These are phyloP conservation scores for Crypturellus undulatus DNA, from an alignment of 2,113 vertebrate genomes.

Conservation along the genomic window DNA sequence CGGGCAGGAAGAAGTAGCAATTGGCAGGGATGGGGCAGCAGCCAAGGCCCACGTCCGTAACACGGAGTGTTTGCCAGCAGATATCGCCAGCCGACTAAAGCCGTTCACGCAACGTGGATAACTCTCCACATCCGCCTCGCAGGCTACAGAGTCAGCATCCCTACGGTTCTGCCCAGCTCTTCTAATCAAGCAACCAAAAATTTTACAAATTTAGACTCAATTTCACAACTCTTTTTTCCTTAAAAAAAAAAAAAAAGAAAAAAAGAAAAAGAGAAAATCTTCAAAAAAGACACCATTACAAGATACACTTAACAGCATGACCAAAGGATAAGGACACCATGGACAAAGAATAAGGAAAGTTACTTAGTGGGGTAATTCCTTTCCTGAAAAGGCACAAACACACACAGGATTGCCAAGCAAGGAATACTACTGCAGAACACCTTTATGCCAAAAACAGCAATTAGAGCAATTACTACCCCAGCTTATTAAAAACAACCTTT, in stretches of 20 bases:
- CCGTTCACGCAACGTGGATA: background rate
- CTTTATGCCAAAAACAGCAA: background rate
- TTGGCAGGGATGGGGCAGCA: accelerated
- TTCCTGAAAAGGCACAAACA: background rate
- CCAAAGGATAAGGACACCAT: background rate
- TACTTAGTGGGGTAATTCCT: background rate
- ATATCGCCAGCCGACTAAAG: background rate
- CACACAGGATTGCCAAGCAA: accelerated
- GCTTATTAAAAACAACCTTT: background rate
- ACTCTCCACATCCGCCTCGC: background rate
- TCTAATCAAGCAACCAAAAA: background rate
- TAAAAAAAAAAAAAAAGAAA: too few relatives aligned
- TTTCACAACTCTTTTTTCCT: background rate
- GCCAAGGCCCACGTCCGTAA: background rate
- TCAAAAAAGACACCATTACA: background rate
- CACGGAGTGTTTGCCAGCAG: background rate
- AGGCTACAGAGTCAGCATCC: background rate
- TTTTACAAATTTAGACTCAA: background rate
- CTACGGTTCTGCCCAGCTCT: background rate
- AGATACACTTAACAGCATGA: background rate
- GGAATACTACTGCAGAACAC: background rate
- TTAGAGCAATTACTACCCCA: background rate
- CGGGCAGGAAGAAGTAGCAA: background rate
- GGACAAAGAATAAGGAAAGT: background rate
- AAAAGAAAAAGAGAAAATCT: background rate